These are phyloP conservation scores for Climacteris rufus DNA, from an alignment of 2,113 vertebrate genomes.

Conservation along the genomic window DNA sequence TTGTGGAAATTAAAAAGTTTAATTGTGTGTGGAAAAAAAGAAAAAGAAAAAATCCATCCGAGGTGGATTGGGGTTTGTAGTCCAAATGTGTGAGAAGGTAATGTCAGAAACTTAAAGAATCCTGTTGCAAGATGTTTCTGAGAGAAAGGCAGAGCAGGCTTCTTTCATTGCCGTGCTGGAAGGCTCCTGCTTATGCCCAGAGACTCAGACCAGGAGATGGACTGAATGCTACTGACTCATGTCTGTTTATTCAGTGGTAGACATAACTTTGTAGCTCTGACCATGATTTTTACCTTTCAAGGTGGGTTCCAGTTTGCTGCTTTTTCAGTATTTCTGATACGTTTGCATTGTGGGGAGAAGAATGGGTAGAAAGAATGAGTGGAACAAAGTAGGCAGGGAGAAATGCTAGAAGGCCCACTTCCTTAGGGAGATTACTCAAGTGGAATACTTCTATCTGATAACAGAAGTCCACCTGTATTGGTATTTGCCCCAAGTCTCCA, in stretches of 20 bases:
- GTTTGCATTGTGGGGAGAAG: background rate
- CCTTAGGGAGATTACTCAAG: background rate
- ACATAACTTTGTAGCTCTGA: background rate
- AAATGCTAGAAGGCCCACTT: background rate
- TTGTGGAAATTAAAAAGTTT: no score
- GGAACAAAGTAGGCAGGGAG: background rate
- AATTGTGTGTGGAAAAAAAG: no score
- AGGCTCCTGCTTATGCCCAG: rapidly evolving
- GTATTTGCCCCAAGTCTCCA: background rate
- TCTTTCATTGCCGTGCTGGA: no score
- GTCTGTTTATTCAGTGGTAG: background rate
- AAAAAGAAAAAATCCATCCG: background rate
- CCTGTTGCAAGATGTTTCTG: background rate
- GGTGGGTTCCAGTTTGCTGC: background rate
- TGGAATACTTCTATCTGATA: background rate
- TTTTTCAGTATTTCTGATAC: background rate
- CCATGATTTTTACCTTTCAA: background rate
- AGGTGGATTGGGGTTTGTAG: background rate
- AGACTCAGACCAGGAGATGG: background rate
- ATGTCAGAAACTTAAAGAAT: background rate
- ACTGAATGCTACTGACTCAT: rapidly evolving
- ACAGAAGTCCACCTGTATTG: background rate
- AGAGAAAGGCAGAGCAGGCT: background rate
- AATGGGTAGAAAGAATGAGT: background rate
- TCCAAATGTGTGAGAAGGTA: background rate